Base-by-base conservation (phyloP, 2,113 vertebrate genomes). In the Platycercus adscitus region DNA sequence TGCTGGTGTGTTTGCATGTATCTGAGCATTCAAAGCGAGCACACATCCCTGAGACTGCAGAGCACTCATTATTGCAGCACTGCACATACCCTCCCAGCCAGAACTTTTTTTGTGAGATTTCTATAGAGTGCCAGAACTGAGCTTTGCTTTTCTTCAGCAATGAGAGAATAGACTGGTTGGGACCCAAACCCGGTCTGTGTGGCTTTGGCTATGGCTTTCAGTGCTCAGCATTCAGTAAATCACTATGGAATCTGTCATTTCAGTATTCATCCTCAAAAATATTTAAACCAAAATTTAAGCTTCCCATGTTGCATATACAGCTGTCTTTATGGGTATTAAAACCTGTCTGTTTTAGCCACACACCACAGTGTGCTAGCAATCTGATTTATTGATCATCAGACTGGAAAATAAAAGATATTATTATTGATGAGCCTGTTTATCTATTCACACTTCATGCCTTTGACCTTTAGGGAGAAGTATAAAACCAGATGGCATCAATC, bases 351-450 rank as follows among this genome's bases (percentile, higher is more conserved):
- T 75, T 43, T 35, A 24, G 56, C 63, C 77, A 86, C 69, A 47
- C 43, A 92, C 81, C 70, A 58, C 35, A 71, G 64, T 82, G 25
- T 81, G 18, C 26, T 94, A 91, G 88, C 61, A 83, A 81, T 79
- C 61, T 79, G 35, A 83, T 39, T 93, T 88, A 65, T 2, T 18
- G 70, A 69, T 93, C 88, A 93, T 88, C 91, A 93, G 77, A 24
- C 71, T 81, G 31, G 79, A 96, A 96, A 97, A 92, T 87, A 70
- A 93, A 92, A 95, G 5, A 76, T 81, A 61, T 76, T 75, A 81
- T 89, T 95, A 93, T 87, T 86, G 91, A 93, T 95, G 61, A 82
- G 29, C 6, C n/a, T 92, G 81, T 91, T 92, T 88, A 61, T 81
- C 94, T 93, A 89, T 83, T 87, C 83, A 92, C 2, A 4, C 92